Evolutionary conservation across 2,888 invertebrate genomes (phyloP).

Genomic region (Gymnoscelis rufifasciata): DNA sequence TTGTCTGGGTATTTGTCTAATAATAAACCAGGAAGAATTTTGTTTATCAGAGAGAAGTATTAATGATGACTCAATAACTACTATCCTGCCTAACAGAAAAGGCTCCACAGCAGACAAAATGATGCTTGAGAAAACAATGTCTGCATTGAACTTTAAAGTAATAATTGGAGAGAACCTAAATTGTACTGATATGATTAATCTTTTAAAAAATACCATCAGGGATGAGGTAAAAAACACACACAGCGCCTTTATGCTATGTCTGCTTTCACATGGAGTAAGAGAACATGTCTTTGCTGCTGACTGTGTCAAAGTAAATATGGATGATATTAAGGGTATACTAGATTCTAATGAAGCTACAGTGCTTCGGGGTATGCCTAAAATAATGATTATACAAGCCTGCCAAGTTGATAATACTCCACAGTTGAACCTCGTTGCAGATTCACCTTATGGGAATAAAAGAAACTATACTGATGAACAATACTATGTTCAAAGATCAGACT

Average conservation of each 20-base stretch:
- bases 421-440: constrained; percentile 49
- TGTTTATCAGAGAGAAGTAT: constrained; percentile 58
- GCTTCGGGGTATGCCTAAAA: constrained; percentile 57
- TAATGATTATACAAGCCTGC: constrained; percentile 67
- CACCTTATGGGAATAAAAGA: constrained; percentile 25
- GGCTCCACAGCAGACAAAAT: constrained; percentile 57
- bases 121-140: constrained; percentile 53
- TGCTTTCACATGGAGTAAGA: constrained; percentile 66
- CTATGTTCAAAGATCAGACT: constrained; percentile 54
- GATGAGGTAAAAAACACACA: constrained; percentile 47
- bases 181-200: constrained; percentile 48
- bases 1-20: constrained; percentile 60
- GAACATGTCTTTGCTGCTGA: constrained; percentile 67
- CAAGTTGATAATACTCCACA: constrained; percentile 48
- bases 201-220: constrained; percentile 49
- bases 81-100: constrained; percentile 40
- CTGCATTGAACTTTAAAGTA: constrained; percentile 55
- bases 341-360: constrained; percentile 51
- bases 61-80: constrained; percentile 32
- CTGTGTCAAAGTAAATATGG: constrained; percentile 61
- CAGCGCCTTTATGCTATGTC: constrained; percentile 66
- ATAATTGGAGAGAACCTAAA: constrained; percentile 48
- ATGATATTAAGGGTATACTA: constrained; percentile 57
- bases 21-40: constrained; percentile 68
- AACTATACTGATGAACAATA: constrained; percentile 22